Evolutionary conservation across 2,113 vertebrate species (phyloP).

Genomic region (Psittacara wagleri): DNA sequence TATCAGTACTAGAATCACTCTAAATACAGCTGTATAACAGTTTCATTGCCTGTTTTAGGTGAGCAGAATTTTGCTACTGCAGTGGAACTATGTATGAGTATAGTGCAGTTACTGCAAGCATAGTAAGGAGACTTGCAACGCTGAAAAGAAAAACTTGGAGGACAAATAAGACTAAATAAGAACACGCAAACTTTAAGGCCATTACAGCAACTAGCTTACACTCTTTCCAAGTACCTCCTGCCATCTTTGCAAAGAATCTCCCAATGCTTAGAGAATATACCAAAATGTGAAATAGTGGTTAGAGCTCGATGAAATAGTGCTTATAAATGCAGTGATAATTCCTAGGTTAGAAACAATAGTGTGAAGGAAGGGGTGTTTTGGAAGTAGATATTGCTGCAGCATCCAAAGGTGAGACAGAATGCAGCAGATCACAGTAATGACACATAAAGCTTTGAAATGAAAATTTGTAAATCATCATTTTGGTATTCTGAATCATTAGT

Average conservation of each 20-base stretch:
- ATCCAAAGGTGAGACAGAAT: background rate
- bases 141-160: background rate
- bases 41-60: background rate
- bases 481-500: background rate
- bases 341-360: background rate
- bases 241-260: background rate
- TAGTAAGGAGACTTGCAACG: background rate
- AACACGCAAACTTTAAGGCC: background rate
- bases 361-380: background rate
- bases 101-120: background rate
- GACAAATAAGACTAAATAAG: background rate
- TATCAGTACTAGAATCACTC: background rate
- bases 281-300: background rate
- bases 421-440: background rate
- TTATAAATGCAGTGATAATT: background rate
- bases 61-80: background rate
- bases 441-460: rapidly evolving
- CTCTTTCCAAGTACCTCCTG: background rate
- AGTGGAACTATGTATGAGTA: background rate
- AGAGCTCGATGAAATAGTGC: background rate
- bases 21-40: background rate
- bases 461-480: background rate
- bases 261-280: background rate
- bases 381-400: background rate
- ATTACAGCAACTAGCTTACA: background rate